Evolutionary conservation across 30 jellyfish, hydroid and myxozoan species (phyloP), one percentile per base, ranked within the genome.

Genomic region (Turritopsis rubra): DNA sequence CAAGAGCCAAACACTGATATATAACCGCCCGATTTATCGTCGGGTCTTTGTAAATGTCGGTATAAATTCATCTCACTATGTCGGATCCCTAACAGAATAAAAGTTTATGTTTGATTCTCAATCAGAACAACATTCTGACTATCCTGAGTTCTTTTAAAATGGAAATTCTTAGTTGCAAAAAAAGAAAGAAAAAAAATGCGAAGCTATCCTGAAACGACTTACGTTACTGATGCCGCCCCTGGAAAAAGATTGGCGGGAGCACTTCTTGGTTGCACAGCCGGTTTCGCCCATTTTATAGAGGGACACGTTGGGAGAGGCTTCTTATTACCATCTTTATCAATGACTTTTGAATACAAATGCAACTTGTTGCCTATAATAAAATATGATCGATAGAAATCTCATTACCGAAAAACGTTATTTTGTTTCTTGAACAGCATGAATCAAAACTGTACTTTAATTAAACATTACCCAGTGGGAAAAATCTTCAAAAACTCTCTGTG

Each of bases 291-390:
- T 41, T 92, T 92, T 74, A 92, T 52, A 1, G 98, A 92, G 18
- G 98, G 98, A 71, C 98, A 92, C 1, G 93, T 89, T 18, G 98
- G 98, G 24, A 92, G 86, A 1, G 96, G 96, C 24, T 91, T 71
- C 1, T 81, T 79, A 27, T 84, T 94, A 66, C 82, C 81, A 28
- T 68, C 65, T 4, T 87, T 89, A 28, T 92, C 96, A 76, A 92
- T 72, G 18, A 92, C 98, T 81, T 92, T 92, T 1, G 98, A 92
- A 72, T 92, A 95, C 75, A 83, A 75, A 77, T 88, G 95, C 0
- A 92, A 86, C 52, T 92, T 92, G 31, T 91, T 82, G 0, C 93
- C 98, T 92, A 82, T 20, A 84, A 87, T 24, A 22, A 23, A 28
- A 76, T 26, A 28, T 22, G 21, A 17, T 18, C 31, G 71, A 26